phyloP scores from a whole-genome alignment of 2,888 invertebrate genomes.

The Meteorus colon region DNA sequence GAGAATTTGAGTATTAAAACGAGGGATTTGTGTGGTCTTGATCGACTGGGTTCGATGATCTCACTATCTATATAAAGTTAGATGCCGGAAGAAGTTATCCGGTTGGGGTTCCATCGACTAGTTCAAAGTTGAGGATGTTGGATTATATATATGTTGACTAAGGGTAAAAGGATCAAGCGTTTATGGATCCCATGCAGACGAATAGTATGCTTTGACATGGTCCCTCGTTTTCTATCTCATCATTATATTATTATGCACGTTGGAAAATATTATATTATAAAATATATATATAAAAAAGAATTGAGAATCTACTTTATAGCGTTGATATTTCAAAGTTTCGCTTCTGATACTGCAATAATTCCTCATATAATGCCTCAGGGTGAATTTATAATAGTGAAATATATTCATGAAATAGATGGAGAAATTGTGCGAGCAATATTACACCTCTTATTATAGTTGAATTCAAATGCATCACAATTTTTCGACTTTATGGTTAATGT shows the following conservation, averaged over 20 bases:
- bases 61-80: neutral
- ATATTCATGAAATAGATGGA: too few relatives aligned
- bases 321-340: too few relatives aligned
- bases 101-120: conserved; percentile 4
- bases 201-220: conserved; percentile 1
- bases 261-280: neutral
- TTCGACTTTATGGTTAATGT: too few relatives aligned
- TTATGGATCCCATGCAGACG: neutral
- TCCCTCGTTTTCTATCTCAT: neutral
- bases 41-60: conserved; percentile 8
- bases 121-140: conserved; percentile 23
- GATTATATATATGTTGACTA: neutral
- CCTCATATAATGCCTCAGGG: too few relatives aligned
- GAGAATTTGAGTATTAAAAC: conserved; percentile 7
- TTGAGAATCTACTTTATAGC: too few relatives aligned
- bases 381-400: too few relatives aligned
- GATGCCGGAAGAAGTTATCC: conserved; percentile 9
- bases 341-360: too few relatives aligned
- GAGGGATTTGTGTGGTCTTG: conserved; percentile 1
- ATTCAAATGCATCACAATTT: too few relatives aligned
- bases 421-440: too few relatives aligned
- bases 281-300: neutral
- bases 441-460: too few relatives aligned
- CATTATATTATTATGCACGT: conserved; percentile 4
- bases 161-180: conserved; percentile 15